Evolutionary conservation across 1,140 invertebrate species (phyloP).

Genomic region (Cydia splendana): DNA sequence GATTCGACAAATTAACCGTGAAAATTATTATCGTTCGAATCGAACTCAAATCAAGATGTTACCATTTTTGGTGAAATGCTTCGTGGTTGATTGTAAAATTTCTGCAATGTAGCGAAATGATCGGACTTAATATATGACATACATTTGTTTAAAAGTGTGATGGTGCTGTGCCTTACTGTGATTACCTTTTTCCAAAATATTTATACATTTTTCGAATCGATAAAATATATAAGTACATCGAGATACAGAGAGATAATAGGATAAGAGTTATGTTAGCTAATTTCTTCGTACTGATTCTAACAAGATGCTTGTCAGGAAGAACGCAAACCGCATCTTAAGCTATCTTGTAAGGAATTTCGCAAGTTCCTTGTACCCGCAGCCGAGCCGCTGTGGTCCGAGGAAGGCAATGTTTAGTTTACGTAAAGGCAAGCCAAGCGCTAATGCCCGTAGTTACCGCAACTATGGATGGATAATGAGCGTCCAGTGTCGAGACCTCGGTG

Average conservation of each 20-base stretch:
- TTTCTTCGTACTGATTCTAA: conserved; percentile 6
- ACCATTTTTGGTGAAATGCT: conserved; percentile 39
- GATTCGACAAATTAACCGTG: conserved; percentile 36
- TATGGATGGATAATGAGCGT: background rate
- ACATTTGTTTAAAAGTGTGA: background rate
- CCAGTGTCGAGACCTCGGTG: conserved; percentile 11
- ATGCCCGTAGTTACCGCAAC: background rate
- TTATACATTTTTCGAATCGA: background rate
- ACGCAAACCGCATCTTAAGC: conserved; percentile 22
- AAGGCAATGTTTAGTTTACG: conserved; percentile 32
- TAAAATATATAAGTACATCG: background rate
- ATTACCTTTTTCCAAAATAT: too few species aligned
- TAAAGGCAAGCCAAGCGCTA: conserved; percentile 24
- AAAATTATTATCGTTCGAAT: conserved; percentile 24
- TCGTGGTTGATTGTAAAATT: conserved; percentile 35
- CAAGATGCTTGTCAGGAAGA: conserved; percentile 19
- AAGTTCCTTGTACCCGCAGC: conserved; percentile 25
- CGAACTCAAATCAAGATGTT: conserved; percentile 40
- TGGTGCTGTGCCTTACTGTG: too few species aligned
- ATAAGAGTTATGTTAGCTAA: background rate
- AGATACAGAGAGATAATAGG: background rate
- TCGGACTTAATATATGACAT: conserved; percentile 40
- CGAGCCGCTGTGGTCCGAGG: conserved; percentile 4
- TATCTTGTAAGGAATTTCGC: conserved; percentile 26
- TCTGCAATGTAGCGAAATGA: conserved; percentile 48